Conservation (phyloP, 2,888 invertebrate genomes). For the Platerodrilus igneus region DNA sequence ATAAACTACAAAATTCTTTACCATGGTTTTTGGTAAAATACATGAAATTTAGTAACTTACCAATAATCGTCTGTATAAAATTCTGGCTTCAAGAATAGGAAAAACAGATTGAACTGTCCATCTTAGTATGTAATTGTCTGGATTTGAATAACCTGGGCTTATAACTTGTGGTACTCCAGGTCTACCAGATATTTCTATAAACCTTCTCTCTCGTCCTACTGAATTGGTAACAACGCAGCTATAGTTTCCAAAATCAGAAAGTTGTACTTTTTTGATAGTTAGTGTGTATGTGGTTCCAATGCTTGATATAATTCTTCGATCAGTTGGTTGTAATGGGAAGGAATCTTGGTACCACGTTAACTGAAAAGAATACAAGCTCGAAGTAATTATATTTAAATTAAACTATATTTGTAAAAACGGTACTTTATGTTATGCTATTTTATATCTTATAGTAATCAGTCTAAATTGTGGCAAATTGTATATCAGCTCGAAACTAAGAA, state of each 20-base stretch:
- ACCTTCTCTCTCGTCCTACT: slow-evolving; percentile 47
- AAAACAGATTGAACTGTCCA: slow-evolving; percentile 66
- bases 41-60: too few species aligned
- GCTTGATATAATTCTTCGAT: slow-evolving; percentile 57
- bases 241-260: slow-evolving; percentile 61
- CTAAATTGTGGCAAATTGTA: too few species aligned
- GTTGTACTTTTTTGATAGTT: slow-evolving; percentile 56
- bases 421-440: too few species aligned
- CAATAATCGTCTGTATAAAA: slow-evolving; percentile 59
- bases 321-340: slow-evolving; percentile 57
- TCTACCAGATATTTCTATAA: slow-evolving; percentile 60
- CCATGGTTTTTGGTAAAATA: too few species aligned
- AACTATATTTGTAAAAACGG: too few species aligned
- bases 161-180: slow-evolving; percentile 61
- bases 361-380: too few species aligned
- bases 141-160: slow-evolving; percentile 56
- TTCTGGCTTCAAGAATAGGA: slow-evolving; percentile 58
- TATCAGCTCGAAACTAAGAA: too few species aligned
- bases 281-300: slow-evolving; percentile 57
- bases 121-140: slow-evolving; percentile 60
- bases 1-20: too few species aligned
- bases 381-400: too few species aligned
- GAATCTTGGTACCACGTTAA: slow-evolving; percentile 64
- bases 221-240: slow-evolving; percentile 46
- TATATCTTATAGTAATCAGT: too few species aligned